Evolutionary conservation across 1,140 invertebrate species (phyloP), one percentile per base, ranked within the genome.

Genomic region (Aphaenogaster rudis): DNA sequence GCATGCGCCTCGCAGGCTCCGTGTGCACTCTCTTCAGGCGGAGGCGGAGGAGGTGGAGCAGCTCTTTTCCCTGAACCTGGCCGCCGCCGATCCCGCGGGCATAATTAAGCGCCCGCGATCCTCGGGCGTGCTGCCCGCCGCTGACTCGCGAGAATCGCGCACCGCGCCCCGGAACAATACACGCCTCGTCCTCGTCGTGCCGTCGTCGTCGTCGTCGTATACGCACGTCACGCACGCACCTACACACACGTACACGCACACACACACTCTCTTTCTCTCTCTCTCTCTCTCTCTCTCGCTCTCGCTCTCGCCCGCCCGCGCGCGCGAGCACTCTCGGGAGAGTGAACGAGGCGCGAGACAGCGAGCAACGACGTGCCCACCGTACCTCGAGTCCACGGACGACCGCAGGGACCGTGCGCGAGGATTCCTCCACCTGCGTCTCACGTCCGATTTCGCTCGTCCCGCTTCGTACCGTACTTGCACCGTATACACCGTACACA

Each of bases 81-180:
- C 85, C 86, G 88, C 84, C 86, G 89, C 84, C 86, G 89, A 93
- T 88, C 87, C 88, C 88, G 87, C 82, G 69, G 86, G 88, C 92
- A 93, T 93, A 92, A 79, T 93, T 92, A 93, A 85, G 71, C 69
- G 45, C 54, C 52, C n/a, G 77, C 11, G 42, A 69, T 88, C 86
- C 77, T 63, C 54, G 57, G 50, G 33, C 48, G 64, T 88, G 86
- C 66, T 88, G 86, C 66, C 78, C 69, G 64, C 13, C 17, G 50
- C n/a, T 57, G 45, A 76, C 79, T 84, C 63, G 72, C 63, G 89
- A 88, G 52, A 88, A 84, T 54, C 42, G 42, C 69, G 80, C 90
- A 89, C 88, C 89, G 91, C 90, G 90, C 92, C 88, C 91, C 93
- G 93, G 91, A 93, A 92, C 91, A 92, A 92, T 93, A 94, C 93